These are phyloP conservation scores for Phenganax marumi DNA, from an alignment of 92 coral and sea anemone species.

Conservation along the genomic window DNA sequence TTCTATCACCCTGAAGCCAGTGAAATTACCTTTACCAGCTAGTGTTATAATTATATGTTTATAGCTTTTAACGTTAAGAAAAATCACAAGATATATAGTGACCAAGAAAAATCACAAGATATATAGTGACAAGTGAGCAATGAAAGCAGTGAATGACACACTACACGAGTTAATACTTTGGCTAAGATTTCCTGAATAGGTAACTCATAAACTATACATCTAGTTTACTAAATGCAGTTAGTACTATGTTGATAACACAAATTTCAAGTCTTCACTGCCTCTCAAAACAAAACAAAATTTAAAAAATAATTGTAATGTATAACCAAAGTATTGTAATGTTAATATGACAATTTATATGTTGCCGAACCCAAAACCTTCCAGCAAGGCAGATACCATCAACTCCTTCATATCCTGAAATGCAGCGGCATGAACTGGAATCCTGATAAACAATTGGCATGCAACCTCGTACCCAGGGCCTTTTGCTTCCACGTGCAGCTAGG, in stretches of 20 bases:
- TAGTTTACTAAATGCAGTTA: background rate
- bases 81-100: too few relatives aligned
- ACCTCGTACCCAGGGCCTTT: too few relatives aligned
- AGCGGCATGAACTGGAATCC: constrained; percentile 13
- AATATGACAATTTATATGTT: background rate
- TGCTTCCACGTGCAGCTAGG: too few relatives aligned
- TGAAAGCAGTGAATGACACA: background rate
- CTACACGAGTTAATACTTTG: background rate
- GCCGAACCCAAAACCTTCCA: constrained; percentile 25
- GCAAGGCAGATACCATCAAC: constrained; percentile 25
- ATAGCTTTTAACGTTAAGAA: too few relatives aligned
- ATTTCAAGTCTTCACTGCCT: background rate
- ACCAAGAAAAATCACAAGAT: background rate
- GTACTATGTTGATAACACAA: background rate
- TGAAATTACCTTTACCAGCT: too few relatives aligned
- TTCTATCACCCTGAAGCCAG: too few relatives aligned
- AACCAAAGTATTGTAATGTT: background rate
- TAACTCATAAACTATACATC: background rate
- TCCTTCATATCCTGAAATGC: constrained; percentile 18
- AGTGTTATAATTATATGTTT: too few relatives aligned
- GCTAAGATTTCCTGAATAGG: background rate
- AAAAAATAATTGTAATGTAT: too few relatives aligned
- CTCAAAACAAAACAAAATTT: background rate
- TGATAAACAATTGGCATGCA: background rate
- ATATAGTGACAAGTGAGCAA: background rate